Percentiles rank a stretch among this genome's conserved stretches.
phyloP scores from a whole-genome alignment of 1,140 invertebrate species.

The Anagrus nilaparvatae region DNA sequence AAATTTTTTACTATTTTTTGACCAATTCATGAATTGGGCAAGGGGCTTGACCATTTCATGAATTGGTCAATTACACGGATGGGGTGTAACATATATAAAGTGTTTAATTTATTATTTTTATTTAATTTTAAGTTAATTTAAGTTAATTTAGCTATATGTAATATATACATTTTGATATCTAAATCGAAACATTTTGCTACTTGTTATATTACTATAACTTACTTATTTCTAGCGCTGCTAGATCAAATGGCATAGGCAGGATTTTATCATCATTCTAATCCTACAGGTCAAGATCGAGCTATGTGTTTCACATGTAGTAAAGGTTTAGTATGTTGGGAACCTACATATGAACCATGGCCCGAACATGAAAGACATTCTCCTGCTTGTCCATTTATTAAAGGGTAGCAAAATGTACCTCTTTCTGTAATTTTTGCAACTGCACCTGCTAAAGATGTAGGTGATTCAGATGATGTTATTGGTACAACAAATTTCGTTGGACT shows the following conservation, averaged over 20 bases:
- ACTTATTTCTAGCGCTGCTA: no score
- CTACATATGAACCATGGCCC: conserved; percentile 91
- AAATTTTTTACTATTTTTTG: no score
- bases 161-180: no score
- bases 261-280: conserved; percentile 87
- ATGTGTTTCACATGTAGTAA: conserved; percentile 93
- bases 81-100: no score
- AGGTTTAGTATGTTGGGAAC: conserved; percentile 91
- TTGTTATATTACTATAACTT: no score
- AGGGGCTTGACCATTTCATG: no score
- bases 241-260: conserved; percentile 93
- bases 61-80: no score
- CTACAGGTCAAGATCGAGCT: conserved; percentile 79
- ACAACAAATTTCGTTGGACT: conserved; percentile 53
- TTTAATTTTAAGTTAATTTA: no score
- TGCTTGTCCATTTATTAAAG: conserved; percentile 83
- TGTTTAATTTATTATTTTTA: no score
- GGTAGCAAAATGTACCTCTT: conserved; percentile 90
- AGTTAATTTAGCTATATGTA: no score
- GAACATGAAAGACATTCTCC: conserved; percentile 91
- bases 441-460: conserved; percentile 57
- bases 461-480: conserved; percentile 58
- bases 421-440: conserved; percentile 80
- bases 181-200: no score
- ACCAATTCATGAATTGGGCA: no score